phyloP scores from a whole-genome alignment of 2,888 invertebrate species.

The Tenthredo amoena region DNA sequence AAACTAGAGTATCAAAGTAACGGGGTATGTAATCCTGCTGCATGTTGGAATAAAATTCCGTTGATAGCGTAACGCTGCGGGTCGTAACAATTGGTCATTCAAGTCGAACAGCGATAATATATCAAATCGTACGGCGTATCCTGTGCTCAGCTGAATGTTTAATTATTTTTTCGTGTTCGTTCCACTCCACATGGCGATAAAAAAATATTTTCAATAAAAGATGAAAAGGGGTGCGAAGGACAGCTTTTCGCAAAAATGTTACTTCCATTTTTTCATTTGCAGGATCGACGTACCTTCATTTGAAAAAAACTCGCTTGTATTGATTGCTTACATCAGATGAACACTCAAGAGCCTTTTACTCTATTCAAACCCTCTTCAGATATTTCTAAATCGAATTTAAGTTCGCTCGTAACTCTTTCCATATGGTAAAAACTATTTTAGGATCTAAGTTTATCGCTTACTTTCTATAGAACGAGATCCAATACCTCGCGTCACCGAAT shows the following conservation, averaged over 20 bases:
- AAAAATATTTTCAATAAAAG: not conserved
- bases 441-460: constrained; percentile 11
- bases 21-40: not conserved
- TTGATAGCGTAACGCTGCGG: not conserved
- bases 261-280: not conserved
- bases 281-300: not conserved
- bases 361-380: not conserved
- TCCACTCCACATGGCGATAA: not conserved
- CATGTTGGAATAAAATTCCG: not conserved
- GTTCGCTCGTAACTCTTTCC: not conserved
- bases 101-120: not conserved
- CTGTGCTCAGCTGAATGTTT: not conserved
- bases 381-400: not conserved
- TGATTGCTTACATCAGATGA: not conserved
- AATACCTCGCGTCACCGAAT: not conserved
- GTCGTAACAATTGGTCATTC: constrained; percentile 30
- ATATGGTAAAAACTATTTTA: not conserved
- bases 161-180: not conserved
- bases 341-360: not conserved
- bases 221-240: not conserved
- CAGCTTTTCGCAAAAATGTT: not conserved
- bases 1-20: not conserved
- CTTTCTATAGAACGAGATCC: not conserved
- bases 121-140: not conserved
- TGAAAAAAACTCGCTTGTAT: not conserved